Conservation (phyloP, 2,113 vertebrate species). For the Cynoglossus semilaevis region DNA sequence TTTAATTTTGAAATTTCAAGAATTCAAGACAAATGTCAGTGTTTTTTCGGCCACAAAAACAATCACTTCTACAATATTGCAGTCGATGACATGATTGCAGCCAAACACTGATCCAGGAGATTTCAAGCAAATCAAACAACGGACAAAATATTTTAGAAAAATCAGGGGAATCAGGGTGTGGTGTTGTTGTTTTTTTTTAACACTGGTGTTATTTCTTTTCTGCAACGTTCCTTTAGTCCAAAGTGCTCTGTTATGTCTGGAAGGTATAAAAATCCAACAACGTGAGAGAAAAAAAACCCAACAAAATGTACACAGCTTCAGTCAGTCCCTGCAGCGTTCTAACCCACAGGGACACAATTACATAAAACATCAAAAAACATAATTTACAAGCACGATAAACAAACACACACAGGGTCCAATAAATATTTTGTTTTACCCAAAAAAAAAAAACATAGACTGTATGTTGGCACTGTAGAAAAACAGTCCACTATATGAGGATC, state of each 20-base stretch:
- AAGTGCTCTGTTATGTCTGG: constrained; percentile 64
- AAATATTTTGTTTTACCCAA: constrained; percentile 66
- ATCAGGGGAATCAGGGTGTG: not conserved
- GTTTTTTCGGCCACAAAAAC: too few relatives aligned
- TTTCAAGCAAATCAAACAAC: too few relatives aligned
- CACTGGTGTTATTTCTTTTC: constrained; percentile 1
- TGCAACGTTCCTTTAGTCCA: constrained; percentile 50
- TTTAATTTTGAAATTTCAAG: too few relatives aligned
- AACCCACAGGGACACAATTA: constrained; percentile 38
- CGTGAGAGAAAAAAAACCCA: constrained; percentile 16
- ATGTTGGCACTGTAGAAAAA: constrained; percentile 32
- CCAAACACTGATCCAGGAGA: too few relatives aligned
- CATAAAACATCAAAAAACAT: constrained; percentile 52
- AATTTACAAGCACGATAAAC: constrained; percentile 74
- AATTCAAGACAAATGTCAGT: too few relatives aligned
- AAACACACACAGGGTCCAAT: constrained; percentile 71
- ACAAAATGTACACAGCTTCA: constrained; percentile 40
- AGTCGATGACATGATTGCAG: too few relatives aligned
- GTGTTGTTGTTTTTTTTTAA: too few relatives aligned
- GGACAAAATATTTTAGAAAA: not conserved
- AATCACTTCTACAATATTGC: too few relatives aligned
- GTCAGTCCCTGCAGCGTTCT: constrained; percentile 56
- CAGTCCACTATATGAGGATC: constrained; percentile 10
- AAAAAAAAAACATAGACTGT: constrained; percentile 45
- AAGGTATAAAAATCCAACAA: constrained; percentile 39